Evolutionary conservation across 2,888 invertebrate genomes (phyloP).

Genomic region (Parthenolecanium corni): DNA sequence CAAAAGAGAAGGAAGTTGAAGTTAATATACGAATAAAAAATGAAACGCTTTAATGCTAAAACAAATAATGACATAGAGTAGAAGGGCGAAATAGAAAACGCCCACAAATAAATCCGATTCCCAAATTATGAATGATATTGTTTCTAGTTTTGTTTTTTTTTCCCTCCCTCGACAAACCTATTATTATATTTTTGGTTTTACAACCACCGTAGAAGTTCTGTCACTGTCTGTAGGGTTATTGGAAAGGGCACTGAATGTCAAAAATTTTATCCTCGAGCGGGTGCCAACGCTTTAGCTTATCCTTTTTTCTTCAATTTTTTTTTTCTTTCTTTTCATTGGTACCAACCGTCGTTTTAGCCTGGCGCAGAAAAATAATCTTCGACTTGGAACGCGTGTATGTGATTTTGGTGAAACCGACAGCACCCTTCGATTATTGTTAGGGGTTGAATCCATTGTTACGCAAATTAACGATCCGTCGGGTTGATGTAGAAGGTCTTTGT

Average conservation of each 20-base stretch:
- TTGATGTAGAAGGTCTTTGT: background rate
- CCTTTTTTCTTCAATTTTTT: no score
- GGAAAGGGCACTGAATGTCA: slow-evolving; percentile 8
- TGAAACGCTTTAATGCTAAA: no score
- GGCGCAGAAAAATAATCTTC: slow-evolving; percentile 7
- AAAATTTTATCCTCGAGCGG: slow-evolving; percentile 12
- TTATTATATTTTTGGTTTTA: no score
- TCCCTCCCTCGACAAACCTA: no score
- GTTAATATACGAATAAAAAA: no score
- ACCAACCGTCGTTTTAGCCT: background rate
- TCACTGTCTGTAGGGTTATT: background rate
- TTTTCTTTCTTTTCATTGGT: background rate
- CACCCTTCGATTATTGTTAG: background rate
- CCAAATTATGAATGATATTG: no score
- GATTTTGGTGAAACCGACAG: slow-evolving; percentile 13
- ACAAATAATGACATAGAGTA: no score
- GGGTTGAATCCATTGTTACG: slow-evolving; percentile 15
- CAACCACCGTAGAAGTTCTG: no score
- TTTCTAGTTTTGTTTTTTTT: no score
- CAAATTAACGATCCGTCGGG: slow-evolving; percentile 13
- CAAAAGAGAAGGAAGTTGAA: no score
- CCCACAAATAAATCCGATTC: no score
- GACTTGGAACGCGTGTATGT: slow-evolving; percentile 14
- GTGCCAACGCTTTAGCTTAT: background rate
- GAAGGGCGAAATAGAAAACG: no score